Conservation (phyloP, 2,888 invertebrate species). For the Cosmorhoe ocellata region DNA sequence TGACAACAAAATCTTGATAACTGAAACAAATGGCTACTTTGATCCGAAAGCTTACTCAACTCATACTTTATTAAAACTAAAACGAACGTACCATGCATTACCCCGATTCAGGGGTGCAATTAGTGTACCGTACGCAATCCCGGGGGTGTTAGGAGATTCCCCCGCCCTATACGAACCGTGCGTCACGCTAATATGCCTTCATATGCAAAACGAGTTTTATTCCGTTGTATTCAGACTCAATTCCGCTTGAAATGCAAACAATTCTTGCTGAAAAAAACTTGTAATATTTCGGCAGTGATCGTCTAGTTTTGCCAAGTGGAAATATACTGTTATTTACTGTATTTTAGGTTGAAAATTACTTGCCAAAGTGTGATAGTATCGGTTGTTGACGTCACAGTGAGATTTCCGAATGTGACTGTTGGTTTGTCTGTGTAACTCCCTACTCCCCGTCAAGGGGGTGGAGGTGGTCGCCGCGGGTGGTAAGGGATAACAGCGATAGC, state of each 20-base stretch:
- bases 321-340: not conserved
- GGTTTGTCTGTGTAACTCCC: not conserved
- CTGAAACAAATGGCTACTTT: constrained; percentile 73
- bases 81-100: constrained; percentile 71
- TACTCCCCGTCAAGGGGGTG: constrained; percentile 27
- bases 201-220: constrained; percentile 8
- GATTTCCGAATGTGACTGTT: not conserved
- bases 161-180: constrained; percentile 26
- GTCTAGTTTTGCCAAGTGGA: not conserved
- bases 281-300: not conserved
- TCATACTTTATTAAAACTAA: constrained; percentile 77
- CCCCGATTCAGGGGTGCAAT: constrained; percentile 78
- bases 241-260: not conserved
- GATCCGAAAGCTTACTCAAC: constrained; percentile 47
- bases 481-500: constrained; percentile 53
- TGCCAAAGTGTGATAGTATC: not conserved
- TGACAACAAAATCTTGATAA: constrained; percentile 65
- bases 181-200: not conserved
- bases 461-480: constrained; percentile 37
- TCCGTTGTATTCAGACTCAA: constrained; percentile 3
- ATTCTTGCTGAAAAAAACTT: not conserved
- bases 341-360: not conserved
- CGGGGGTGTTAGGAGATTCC: constrained; percentile 48
- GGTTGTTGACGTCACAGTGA: not conserved
- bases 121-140: constrained; percentile 63